Evolutionary conservation across 2,888 invertebrate species (phyloP).

Genomic region (Spilosoma lubricipeda): DNA sequence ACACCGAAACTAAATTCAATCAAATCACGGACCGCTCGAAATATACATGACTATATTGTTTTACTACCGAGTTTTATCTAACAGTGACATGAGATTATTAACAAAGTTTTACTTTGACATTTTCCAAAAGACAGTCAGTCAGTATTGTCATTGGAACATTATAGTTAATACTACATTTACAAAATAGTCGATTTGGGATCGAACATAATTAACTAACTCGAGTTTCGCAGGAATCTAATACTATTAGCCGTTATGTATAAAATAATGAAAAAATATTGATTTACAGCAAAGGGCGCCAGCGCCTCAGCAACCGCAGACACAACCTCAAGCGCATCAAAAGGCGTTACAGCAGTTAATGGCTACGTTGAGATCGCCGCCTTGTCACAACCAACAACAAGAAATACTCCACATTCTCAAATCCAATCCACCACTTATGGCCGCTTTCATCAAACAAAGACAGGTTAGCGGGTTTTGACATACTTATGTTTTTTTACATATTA

Average conservation of each 20-base stretch:
- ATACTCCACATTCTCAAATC: slow-evolving; percentile 95
- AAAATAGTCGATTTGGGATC: too few relatives aligned
- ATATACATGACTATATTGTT: too few relatives aligned
- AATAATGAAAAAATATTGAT: background rate
- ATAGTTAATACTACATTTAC: too few relatives aligned
- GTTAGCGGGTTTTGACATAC: slow-evolving; percentile 60
- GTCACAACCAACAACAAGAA: slow-evolving; percentile 96
- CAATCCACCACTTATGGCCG: slow-evolving; percentile 97
- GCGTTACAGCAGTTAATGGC: slow-evolving; percentile 95
- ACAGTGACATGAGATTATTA: too few relatives aligned
- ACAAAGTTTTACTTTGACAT: too few relatives aligned
- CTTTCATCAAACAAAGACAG: slow-evolving; percentile 95
- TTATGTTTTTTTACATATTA: too few relatives aligned
- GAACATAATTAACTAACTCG: too few relatives aligned
- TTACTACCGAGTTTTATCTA: too few relatives aligned
- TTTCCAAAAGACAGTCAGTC: too few relatives aligned
- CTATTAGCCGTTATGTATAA: background rate
- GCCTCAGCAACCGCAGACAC: slow-evolving; percentile 78
- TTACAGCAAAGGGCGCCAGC: slow-evolving; percentile 65
- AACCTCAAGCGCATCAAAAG: slow-evolving; percentile 83
- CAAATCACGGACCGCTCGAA: too few relatives aligned
- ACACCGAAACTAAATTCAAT: too few relatives aligned
- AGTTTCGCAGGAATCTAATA: background rate
- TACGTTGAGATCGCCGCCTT: slow-evolving; percentile 95
- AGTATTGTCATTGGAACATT: too few relatives aligned